These are phyloP conservation scores for Sesamia inferens DNA, from an alignment of 2,888 invertebrate species.

Conservation along the genomic window DNA sequence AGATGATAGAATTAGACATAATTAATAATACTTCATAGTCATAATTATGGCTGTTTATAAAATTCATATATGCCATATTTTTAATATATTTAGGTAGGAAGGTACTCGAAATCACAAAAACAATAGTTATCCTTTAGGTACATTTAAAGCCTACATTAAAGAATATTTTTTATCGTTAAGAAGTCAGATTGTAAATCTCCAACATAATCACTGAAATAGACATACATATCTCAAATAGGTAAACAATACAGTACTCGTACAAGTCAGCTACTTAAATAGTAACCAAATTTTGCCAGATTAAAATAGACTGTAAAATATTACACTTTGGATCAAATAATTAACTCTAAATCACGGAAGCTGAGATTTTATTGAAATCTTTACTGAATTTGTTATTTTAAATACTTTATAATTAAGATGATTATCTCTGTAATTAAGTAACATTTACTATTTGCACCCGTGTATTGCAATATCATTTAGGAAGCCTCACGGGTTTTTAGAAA, in stretches of 20 bases:
- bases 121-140: too few relatives aligned
- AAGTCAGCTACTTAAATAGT: background rate
- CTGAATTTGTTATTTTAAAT: background rate
- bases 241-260: background rate
- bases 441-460: background rate
- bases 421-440: background rate
- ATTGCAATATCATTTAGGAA: too few relatives aligned
- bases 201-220: background rate
- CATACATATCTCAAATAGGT: background rate
- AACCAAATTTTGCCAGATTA: background rate
- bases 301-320: background rate
- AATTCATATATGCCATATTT: background rate
- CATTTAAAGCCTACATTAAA: background rate
- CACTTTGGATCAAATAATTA: background rate
- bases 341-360: background rate
- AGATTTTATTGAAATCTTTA: background rate
- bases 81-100: too few relatives aligned
- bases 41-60: background rate
- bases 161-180: background rate
- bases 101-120: too few relatives aligned
- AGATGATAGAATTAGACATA: background rate
- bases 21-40: background rate
- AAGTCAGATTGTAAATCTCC: background rate
- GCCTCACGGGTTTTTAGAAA: too few relatives aligned
- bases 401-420: background rate